A percentile compares a stretch with the other conserved stretches of the same genome.
Evolutionary conservation across 1,140 invertebrate genomes (phyloP).

Genomic region (Brachionus asplanchnoidis): DNA sequence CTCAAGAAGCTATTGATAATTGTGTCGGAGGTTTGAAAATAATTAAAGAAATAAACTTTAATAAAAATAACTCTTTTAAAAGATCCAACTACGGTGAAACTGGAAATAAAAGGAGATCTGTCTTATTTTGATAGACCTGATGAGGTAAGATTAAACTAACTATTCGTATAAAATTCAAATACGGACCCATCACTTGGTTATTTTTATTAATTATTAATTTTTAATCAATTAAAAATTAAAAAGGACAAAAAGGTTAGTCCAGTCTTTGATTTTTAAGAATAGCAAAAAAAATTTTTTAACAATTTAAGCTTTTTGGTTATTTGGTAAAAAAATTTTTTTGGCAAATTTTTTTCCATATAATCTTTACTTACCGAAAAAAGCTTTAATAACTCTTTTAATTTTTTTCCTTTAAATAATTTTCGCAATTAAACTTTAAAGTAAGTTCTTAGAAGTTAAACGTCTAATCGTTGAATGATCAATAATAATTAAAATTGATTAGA

Average conservation of each 20-base stretch:
- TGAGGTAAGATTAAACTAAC: conserved; percentile 47
- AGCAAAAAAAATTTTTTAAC: not conserved
- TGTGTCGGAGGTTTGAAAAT: conserved; percentile 69
- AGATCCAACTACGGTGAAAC: conserved; percentile 53
- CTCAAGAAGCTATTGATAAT: conserved; percentile 86
- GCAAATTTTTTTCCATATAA: not conserved
- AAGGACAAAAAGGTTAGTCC: conserved; percentile 30
- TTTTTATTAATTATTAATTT: not conserved
- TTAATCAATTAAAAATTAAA: conserved; percentile 5
- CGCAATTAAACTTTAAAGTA: not conserved
- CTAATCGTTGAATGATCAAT: not conserved
- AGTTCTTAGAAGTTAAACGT: not conserved
- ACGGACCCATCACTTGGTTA: not conserved
- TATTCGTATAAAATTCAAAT: not conserved
- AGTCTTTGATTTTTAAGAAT: not conserved
- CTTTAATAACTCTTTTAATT: not conserved
- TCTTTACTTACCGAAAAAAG: not conserved
- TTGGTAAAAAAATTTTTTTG: not conserved
- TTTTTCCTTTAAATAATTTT: not conserved
- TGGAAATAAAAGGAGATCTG: conserved; percentile 53
- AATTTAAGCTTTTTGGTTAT: not conserved
- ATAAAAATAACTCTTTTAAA: not conserved
- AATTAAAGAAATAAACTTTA: not conserved
- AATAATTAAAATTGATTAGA: not conserved
- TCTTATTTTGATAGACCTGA: conserved; percentile 53